Base-by-base conservation (phyloP, 2,888 invertebrate species). In the Oscheius sp. region DNA sequence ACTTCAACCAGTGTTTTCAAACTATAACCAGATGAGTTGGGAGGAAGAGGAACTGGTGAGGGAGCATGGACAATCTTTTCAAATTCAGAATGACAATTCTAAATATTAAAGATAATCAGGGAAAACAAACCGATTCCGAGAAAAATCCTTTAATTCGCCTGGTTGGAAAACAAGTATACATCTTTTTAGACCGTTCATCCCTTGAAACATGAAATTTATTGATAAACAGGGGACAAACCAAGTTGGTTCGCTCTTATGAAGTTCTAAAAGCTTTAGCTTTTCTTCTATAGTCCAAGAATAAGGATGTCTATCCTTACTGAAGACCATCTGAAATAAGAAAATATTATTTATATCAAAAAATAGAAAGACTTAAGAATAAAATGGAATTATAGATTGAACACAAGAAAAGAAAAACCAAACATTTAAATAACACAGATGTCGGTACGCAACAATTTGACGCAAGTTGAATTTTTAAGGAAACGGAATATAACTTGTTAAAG, bases 81-180 rank as follows among this genome's bases (percentile, higher is more conserved):
- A n/a, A 74, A 62, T 24, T 76, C 73, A 2, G 68, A 49, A 5
- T 70, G 72, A 24, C 71, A 71, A 3, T 33, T 22, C 75, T 75
- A 36, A 36, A 74, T 64, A 49, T 12, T 44, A 36, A 2, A 4
- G 2, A 47, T 6, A 44, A 33, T 49, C 20, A 22, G 0, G 20
- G 36, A n/a, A n/a, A n/a, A n/a, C n/a, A n/a, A 26, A 75, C 75
- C 12, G 63, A 64, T 14, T 68, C 63, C 4, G 75, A 65, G 54
- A 75, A 72, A 44, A 66, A 73, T 20, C 54, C 67, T 68, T 56
- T 59, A 61, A 1, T 30, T 36, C 12, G 50, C 32, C 32, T 24
- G 14, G 14, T 38, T 45, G n/a, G 57, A 64, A 70, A 24, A 36
- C 56, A 1, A 28, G 49, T 33, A 56, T 38, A 26, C 72, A 75